Evolutionary conservation across 2,888 invertebrate species (phyloP).

Genomic region (Perdita meconis): DNA sequence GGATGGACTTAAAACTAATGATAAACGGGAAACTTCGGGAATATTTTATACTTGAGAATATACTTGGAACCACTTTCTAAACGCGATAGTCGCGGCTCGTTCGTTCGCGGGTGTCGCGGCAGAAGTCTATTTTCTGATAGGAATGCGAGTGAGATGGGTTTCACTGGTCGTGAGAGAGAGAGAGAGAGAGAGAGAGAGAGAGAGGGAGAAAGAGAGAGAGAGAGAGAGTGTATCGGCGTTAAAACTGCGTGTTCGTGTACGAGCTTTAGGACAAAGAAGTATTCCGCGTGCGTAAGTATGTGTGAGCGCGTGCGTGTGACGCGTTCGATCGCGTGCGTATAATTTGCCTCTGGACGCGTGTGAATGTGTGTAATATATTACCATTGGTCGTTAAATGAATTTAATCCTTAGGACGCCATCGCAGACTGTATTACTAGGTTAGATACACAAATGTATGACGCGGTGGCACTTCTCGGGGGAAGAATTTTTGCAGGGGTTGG

Average conservation of each 20-base stretch:
- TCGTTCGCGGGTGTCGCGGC: constrained; percentile 32
- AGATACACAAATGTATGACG: constrained; percentile 74
- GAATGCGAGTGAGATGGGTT: constrained; percentile 55
- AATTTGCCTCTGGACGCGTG: constrained; percentile 73
- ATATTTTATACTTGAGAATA: constrained; percentile 54
- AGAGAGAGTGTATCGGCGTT: too few species aligned
- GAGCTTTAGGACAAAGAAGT: constrained; percentile 34
- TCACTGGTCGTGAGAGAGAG: constrained; percentile 50
- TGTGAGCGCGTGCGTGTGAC: constrained; percentile 54
- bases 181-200: too few species aligned
- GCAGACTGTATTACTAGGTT: constrained; percentile 83
- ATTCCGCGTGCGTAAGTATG: too few species aligned
- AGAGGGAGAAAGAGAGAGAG: too few species aligned
- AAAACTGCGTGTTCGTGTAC: constrained; percentile 69
- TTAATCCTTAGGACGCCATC: constrained; percentile 79
- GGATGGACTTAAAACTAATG: constrained; percentile 20
- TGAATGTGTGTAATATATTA: constrained; percentile 83
- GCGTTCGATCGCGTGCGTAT: constrained; percentile 65
- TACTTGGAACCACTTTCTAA: constrained; percentile 31
- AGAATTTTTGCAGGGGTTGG: constrained; percentile 23
- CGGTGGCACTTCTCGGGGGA: constrained; percentile 77
- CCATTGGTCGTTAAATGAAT: constrained; percentile 77
- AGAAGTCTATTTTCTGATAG: constrained; percentile 60
- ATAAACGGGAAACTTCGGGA: constrained; percentile 39
- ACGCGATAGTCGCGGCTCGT: constrained; percentile 18